A percentile compares a stretch with the other conserved stretches of the same genome.
These are phyloP conservation scores for Caenorhabditis macrosperma DNA, from an alignment of 2,888 invertebrate genomes.

Conservation along the genomic window DNA sequence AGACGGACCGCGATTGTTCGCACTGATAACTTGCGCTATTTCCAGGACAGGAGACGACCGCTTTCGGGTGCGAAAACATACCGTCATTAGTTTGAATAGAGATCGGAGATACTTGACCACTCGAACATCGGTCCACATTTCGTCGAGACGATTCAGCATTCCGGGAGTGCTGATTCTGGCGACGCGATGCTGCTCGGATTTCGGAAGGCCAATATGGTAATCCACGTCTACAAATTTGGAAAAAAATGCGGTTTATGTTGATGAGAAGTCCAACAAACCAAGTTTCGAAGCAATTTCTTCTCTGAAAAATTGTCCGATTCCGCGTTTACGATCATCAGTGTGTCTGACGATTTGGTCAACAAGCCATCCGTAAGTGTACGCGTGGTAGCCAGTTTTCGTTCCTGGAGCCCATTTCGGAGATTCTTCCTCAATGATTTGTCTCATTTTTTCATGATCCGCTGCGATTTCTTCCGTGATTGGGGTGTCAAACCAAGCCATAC, in stretches of 20 bases:
- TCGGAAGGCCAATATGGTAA: constrained; percentile 79
- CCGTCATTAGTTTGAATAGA: constrained; percentile 60
- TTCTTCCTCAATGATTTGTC: constrained; percentile 64
- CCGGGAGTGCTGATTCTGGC: constrained; percentile 63
- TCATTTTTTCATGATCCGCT: constrained; percentile 61
- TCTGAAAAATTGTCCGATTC: constrained; percentile 63
- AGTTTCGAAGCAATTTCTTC: constrained; percentile 53
- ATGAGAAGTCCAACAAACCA: constrained; percentile 7
- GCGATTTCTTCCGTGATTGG: constrained; percentile 69
- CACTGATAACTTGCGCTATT: constrained; percentile 3
- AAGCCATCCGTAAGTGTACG: constrained; percentile 67
- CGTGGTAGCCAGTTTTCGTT: constrained; percentile 65
- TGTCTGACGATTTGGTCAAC: constrained; percentile 65
- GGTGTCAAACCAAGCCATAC: constrained; percentile 68
- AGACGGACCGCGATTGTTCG: constrained; percentile 6
- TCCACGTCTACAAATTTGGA: constrained; percentile 80
- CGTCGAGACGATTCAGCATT: constrained; percentile 56
- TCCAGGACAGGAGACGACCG: constrained; percentile 10
- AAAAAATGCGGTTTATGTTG: constrained; percentile 5
- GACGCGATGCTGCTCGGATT: constrained; percentile 63
- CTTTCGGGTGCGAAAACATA: constrained; percentile 6
- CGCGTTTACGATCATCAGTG: constrained; percentile 56
- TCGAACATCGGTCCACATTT: constrained; percentile 61
- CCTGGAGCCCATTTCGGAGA: constrained; percentile 71
- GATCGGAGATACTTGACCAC: constrained; percentile 60